These are phyloP conservation scores for Peromyscus eremicus DNA, from an alignment of 2,797 vertebrate genomes.

Conservation along the genomic window DNA sequence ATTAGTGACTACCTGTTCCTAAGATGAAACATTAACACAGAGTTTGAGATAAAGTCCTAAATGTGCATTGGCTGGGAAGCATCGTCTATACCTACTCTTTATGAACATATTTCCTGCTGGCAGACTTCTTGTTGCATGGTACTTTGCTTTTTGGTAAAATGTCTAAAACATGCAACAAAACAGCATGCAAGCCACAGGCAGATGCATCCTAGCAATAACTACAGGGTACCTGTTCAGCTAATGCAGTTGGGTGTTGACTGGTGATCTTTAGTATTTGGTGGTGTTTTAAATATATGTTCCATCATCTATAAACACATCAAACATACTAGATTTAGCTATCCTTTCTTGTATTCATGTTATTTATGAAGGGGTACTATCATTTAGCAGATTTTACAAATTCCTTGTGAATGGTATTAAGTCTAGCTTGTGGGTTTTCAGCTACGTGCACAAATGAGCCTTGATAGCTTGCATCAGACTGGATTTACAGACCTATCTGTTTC, in stretches of 20 bases:
- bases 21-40: slow-evolving; percentile 2
- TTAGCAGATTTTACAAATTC: neutral
- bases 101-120: neutral
- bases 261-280: neutral
- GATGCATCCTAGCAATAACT: neutral
- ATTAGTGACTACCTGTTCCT: neutral
- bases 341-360: neutral
- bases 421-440: neutral
- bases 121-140: neutral
- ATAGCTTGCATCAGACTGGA: neutral
- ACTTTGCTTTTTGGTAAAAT: slow-evolving; percentile 14
- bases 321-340: neutral
- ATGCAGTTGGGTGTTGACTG: neutral
- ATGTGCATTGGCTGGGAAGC: neutral
- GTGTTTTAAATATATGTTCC: neutral
- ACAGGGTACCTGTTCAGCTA: neutral
- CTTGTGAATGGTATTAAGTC: neutral
- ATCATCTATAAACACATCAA: neutral
- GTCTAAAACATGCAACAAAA: neutral
- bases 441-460: neutral
- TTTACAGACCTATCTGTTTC: neutral
- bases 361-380: neutral
- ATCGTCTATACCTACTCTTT: neutral
- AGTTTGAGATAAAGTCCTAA: neutral
- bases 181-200: neutral